Percentiles rank a stretch among this genome's conserved stretches.
These are phyloP conservation scores for Axinella damicornis DNA, from an alignment of 37 sponge, comb jelly and placozoan genomes.

Conservation along the genomic window DNA sequence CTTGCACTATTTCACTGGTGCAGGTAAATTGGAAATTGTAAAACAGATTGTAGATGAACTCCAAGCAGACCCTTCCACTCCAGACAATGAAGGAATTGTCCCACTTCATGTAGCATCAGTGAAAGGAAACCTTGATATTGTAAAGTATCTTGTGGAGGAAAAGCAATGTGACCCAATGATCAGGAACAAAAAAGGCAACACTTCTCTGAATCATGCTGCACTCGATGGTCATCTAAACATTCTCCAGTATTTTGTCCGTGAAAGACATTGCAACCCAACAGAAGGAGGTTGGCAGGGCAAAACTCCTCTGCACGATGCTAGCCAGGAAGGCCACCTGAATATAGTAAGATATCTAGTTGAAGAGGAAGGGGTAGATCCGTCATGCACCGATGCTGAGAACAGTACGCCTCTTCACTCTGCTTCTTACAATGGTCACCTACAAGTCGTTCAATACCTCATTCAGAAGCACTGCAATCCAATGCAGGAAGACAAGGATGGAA, in stretches of 20 bases:
- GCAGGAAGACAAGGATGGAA: background rate
- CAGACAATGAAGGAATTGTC: conserved; percentile 13
- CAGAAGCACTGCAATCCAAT: conserved; percentile 8
- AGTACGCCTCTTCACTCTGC: conserved; percentile 12
- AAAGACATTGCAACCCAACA: conserved; percentile 1
- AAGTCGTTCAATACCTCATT: background rate
- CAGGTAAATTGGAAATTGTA: conserved; percentile 26
- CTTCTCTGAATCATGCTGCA: conserved; percentile 45
- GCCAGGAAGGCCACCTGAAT: conserved; percentile 11
- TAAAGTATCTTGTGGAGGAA: conserved; percentile 2
- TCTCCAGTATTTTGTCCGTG: conserved; percentile 3
- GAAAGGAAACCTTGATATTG: conserved; percentile 14
- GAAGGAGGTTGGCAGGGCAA: background rate
- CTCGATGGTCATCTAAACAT: conserved; percentile 16
- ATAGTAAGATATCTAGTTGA: conserved; percentile 5
- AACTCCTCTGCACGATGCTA: conserved; percentile 36
- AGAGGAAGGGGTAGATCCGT: background rate
- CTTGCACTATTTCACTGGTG: conserved; percentile 11
- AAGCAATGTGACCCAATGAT: background rate
- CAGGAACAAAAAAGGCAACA: background rate
- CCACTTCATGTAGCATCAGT: conserved; percentile 21
- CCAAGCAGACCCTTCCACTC: background rate
- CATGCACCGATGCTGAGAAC: background rate
- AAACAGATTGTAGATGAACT: conserved; percentile 4
- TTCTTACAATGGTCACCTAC: background rate